phyloP scores from a whole-genome alignment of 2,888 invertebrate species.

The Sussaba pulchella region DNA sequence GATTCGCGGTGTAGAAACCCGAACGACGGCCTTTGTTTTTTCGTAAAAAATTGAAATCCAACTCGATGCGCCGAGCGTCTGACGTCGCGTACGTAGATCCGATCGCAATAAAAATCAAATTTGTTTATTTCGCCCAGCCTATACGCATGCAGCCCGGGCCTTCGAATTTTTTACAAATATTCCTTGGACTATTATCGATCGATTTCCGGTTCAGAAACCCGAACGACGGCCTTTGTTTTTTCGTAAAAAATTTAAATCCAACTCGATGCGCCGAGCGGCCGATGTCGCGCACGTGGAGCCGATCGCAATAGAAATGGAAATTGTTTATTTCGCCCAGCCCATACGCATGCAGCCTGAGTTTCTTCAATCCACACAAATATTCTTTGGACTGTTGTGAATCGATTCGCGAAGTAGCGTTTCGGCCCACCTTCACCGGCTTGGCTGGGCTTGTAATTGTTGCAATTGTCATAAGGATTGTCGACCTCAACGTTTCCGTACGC shows the following conservation, averaged over 20 bases:
- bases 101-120: too few relatives aligned
- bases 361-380: background rate
- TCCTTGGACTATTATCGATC: background rate
- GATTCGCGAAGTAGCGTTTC: background rate
- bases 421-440: background rate
- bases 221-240: background rate
- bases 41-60: background rate
- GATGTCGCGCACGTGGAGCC: too few relatives aligned
- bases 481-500: too few relatives aligned
- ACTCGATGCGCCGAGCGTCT: too few relatives aligned
- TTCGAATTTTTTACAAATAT: background rate
- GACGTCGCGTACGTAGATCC: too few relatives aligned
- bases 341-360: background rate
- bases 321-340: background rate
- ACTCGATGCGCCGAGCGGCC: too few relatives aligned
- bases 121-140: background rate
- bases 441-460: background rate
- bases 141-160: background rate
- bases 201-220: background rate
- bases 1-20: background rate
- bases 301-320: too few relatives aligned
- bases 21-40: slow-evolving; percentile 1
- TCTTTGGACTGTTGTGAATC: background rate
- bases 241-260: background rate
- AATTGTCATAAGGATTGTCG: too few relatives aligned